These are phyloP conservation scores for Ptychobarbus kaznakovi DNA, from an alignment of 2,797 vertebrate species.

Conservation along the genomic window DNA sequence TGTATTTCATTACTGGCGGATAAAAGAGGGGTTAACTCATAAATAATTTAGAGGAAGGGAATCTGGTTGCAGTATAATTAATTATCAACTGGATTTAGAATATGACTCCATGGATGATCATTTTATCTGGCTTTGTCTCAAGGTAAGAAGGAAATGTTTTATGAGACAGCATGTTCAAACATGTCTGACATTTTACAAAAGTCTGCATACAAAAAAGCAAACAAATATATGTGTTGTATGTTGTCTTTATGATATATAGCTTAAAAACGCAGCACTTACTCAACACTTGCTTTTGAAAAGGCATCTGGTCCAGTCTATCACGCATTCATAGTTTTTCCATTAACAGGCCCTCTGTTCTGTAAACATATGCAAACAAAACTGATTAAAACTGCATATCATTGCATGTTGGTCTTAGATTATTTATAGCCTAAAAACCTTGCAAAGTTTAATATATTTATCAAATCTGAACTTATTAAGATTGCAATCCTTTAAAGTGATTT, in stretches of 20 bases:
- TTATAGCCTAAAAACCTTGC: background rate
- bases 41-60: conserved; percentile 59
- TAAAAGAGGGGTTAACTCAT: conserved; percentile 58
- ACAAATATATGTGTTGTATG: background rate
- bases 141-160: conserved; percentile 74
- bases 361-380: conserved; percentile 80
- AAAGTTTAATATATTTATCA: background rate
- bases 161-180: conserved; percentile 39
- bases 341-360: conserved; percentile 79
- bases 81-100: conserved; percentile 58
- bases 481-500: background rate
- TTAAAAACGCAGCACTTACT: conserved; percentile 33
- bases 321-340: conserved; percentile 83
- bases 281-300: conserved; percentile 53
- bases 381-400: conserved; percentile 9
- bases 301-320: conserved; percentile 70
- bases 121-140: conserved; percentile 72
- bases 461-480: background rate
- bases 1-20: conserved; percentile 60
- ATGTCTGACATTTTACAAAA: background rate
- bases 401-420: background rate
- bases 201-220: conserved; percentile 10
- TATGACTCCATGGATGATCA: conserved; percentile 69
- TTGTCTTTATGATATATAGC: background rate
- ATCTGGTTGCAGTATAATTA: conserved; percentile 61